A percentile compares a stretch with the other conserved stretches of the same genome.
Conservation (phyloP, 2,113 vertebrate genomes). For the Myotis davidii region DNA sequence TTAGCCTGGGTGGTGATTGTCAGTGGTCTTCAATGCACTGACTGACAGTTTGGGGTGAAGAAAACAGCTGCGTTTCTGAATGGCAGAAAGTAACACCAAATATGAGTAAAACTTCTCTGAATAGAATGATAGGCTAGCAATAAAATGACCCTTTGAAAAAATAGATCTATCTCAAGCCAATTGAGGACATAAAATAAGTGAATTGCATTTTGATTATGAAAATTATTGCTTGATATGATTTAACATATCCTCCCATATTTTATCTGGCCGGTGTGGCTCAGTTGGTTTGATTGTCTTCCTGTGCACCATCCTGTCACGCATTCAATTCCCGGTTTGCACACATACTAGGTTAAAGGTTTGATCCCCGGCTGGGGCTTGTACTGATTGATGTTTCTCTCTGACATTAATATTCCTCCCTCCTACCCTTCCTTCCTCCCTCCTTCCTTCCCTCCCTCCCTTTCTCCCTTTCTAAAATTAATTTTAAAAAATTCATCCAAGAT, state of each 20-base stretch:
- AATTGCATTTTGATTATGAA: conserved; percentile 20
- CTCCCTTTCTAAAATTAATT: not conserved
- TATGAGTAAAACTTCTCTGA: not conserved
- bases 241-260: not conserved
- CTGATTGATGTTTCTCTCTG: not conserved
- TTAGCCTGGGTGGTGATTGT: not conserved
- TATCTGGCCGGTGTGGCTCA: not conserved
- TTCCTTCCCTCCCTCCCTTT: too few relatives aligned
- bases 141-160: not conserved
- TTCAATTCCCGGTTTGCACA: not conserved
- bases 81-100: not conserved
- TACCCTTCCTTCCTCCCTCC: too few relatives aligned
- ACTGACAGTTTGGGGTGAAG: not conserved
- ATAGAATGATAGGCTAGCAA: not conserved
- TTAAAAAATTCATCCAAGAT: not conserved
- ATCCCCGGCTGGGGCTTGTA: not conserved
- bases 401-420: not conserved
- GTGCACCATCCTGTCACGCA: not conserved
- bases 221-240: not conserved
- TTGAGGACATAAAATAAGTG: not conserved
- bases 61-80: not conserved
- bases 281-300: not conserved
- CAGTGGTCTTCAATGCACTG: not conserved
- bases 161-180: not conserved
- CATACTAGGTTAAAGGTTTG: not conserved